Evolutionary conservation across 1,140 invertebrate genomes (phyloP).

Genomic region (Orussus abietinus): DNA sequence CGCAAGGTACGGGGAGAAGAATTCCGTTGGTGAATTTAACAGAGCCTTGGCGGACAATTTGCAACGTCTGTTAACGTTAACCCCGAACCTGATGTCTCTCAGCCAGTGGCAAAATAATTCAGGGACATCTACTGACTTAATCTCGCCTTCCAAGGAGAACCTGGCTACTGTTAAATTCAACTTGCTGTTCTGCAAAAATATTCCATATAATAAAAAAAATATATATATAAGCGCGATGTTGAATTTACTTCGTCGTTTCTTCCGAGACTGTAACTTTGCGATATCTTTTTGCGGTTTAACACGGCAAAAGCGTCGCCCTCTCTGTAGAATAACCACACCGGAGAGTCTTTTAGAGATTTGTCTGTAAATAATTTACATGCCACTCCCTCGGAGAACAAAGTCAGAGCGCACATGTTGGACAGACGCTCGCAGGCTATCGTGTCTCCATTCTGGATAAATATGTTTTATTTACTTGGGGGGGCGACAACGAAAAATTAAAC

Average conservation of each 20-base stretch:
- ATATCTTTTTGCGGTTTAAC: conserved; percentile 53
- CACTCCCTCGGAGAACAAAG: conserved; percentile 55
- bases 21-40: conserved; percentile 51
- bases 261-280: conserved; percentile 54
- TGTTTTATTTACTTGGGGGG: no score
- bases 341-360: conserved; percentile 43
- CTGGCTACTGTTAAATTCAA: conserved; percentile 49
- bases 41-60: conserved; percentile 54
- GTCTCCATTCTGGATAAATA: conserved; percentile 50
- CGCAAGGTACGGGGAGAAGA: conserved; percentile 59
- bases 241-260: conserved; percentile 43
- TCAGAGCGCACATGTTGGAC: conserved; percentile 67
- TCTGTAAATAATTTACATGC: conserved; percentile 54
- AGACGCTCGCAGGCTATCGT: conserved; percentile 63
- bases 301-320: conserved; percentile 49
- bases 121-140: conserved; percentile 46
- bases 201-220: conserved; percentile 10
- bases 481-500: conserved; percentile 25
- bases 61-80: conserved; percentile 55
- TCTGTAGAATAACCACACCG: conserved; percentile 58
- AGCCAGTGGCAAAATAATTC: conserved; percentile 51
- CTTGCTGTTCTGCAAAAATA: conserved; percentile 42
- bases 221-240: conserved; percentile 9
- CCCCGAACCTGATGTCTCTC: conserved; percentile 55
- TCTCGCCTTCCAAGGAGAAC: conserved; percentile 42